Evolutionary conservation across 2,888 invertebrate species (phyloP).

Genomic region (Lithophane ornitopus): DNA sequence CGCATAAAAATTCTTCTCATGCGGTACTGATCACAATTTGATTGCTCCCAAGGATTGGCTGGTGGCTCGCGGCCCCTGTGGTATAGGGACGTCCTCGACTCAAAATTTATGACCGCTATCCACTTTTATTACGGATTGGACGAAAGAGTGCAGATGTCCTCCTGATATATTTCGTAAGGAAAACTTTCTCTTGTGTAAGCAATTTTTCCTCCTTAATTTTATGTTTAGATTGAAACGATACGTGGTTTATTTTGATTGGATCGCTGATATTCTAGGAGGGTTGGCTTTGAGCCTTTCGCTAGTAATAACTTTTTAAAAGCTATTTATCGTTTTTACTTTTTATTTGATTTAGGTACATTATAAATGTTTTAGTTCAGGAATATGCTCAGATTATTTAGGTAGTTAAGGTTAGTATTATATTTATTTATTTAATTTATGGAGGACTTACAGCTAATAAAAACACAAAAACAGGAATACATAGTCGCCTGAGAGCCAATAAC

Average conservation of each 20-base stretch:
- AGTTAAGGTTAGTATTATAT: neutral
- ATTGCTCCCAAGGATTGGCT: slow-evolving; percentile 78
- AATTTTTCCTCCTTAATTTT: slow-evolving; percentile 68
- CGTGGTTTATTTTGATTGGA: slow-evolving; percentile 65
- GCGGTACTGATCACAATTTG: slow-evolving; percentile 86
- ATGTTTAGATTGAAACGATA: slow-evolving; percentile 68
- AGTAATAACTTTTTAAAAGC: slow-evolving; percentile 30
- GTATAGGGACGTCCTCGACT: slow-evolving; percentile 76
- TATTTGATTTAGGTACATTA: neutral
- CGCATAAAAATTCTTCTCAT: slow-evolving; percentile 85
- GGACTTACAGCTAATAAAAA: no score
- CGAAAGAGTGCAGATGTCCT: slow-evolving; percentile 85
- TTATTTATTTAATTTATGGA: no score
- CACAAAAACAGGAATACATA: no score
- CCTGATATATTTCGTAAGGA: slow-evolving; percentile 74
- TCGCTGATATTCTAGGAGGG: slow-evolving; percentile 36
- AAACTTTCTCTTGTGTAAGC: slow-evolving; percentile 63
- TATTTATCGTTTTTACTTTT: slow-evolving; percentile 32
- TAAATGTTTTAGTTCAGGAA: no score
- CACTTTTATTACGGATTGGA: slow-evolving; percentile 87
- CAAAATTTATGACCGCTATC: slow-evolving; percentile 84
- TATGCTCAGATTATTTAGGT: neutral
- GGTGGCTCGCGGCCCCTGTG: slow-evolving; percentile 72
- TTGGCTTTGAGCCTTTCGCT: slow-evolving; percentile 5
- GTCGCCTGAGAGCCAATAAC: no score